Evolutionary conservation across 2,797 vertebrate genomes (phyloP).

Genomic region (Cheirogaleus major): DNA sequence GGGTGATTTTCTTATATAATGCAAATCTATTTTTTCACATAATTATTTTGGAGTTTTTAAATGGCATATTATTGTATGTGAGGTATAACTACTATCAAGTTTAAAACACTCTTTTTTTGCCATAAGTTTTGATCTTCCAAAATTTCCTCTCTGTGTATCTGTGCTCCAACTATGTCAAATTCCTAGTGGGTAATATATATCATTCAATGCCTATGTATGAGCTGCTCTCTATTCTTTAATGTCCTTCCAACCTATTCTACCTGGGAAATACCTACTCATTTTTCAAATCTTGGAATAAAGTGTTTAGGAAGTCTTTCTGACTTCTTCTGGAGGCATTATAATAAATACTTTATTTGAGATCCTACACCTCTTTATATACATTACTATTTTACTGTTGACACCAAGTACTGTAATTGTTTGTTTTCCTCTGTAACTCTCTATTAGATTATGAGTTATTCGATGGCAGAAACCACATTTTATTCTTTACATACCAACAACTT

Average conservation of each 20-base stretch:
- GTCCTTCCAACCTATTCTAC: not conserved
- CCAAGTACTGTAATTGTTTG: not conserved
- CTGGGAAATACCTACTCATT: not conserved
- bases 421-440: not conserved
- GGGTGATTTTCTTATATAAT: not conserved
- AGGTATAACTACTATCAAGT: not conserved
- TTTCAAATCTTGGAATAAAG: not conserved
- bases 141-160: not conserved
- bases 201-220: not conserved
- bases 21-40: not conserved
- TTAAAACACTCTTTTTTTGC: not conserved
- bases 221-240: not conserved
- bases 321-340: not conserved
- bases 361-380: not conserved
- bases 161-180: not conserved
- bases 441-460: not conserved
- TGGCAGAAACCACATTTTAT: not conserved
- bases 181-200: not conserved
- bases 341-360: not conserved
- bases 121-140: not conserved
- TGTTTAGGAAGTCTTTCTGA: not conserved
- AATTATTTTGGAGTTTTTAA: conserved; percentile 5
- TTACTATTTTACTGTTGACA: not conserved
- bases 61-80: not conserved
- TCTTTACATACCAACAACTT: not conserved